These are phyloP conservation scores for Drosophila persimilis DNA, from an alignment of 1,140 invertebrate species.

Conservation along the genomic window DNA sequence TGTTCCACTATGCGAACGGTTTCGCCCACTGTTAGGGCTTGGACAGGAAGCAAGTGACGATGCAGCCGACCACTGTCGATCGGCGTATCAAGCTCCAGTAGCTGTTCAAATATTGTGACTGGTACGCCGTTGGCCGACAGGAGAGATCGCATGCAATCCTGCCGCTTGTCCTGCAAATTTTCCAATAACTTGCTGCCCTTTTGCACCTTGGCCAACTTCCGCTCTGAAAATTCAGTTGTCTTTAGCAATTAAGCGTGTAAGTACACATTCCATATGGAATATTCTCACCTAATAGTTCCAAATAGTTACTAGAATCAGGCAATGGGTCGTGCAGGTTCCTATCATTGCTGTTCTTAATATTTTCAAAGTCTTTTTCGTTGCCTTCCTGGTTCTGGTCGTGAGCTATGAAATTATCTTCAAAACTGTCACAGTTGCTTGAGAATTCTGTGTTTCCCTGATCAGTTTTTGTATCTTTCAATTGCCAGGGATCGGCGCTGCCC, in stretches of 20 bases:
- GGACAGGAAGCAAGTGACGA: constrained; percentile 83
- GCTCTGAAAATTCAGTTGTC: constrained; percentile 64
- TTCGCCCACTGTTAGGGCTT: constrained; percentile 84
- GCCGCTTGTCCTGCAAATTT: constrained; percentile 83
- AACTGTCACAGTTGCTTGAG: constrained; percentile 49
- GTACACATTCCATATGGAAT: fast-evolving
- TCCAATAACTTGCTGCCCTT: constrained; percentile 83
- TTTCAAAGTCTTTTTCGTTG: constrained; percentile 18
- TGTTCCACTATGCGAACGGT: constrained; percentile 83
- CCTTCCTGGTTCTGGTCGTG: constrained; percentile 11
- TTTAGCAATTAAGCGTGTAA: neutral
- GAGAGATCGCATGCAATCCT: constrained; percentile 83
- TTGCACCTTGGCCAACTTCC: constrained; percentile 83
- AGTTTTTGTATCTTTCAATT: constrained; percentile 44
- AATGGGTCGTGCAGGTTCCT: constrained; percentile 64
- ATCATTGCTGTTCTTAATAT: constrained; percentile 18
- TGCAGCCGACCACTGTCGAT: constrained; percentile 79
- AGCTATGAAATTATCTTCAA: constrained; percentile 84
- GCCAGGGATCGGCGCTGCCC: constrained; percentile 69
- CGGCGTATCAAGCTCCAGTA: constrained; percentile 82
- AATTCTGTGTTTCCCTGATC: constrained; percentile 25
- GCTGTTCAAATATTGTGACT: constrained; percentile 52
- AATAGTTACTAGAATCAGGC: constrained; percentile 79
- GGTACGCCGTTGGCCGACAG: constrained; percentile 62
- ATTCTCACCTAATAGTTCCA: constrained; percentile 62